Base-by-base conservation (phyloP, 2,888 invertebrate genomes). In the Epirrita christyi region DNA sequence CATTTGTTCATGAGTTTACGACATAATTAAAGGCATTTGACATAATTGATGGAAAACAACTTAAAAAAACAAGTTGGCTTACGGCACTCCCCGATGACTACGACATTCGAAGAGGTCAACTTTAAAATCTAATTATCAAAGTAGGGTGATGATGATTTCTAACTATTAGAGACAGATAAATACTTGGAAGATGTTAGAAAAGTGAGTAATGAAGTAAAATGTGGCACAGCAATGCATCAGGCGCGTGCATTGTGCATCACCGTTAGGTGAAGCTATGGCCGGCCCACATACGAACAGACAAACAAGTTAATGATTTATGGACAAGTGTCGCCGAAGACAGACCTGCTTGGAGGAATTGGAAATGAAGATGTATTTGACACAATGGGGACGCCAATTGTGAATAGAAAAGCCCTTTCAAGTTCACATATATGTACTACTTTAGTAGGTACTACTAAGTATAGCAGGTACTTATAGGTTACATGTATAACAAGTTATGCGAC, bases 231-330 rank as follows among this genome's bases (percentile, higher is more conserved):
- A 71, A 81, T 88, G 86, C 82, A 83, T 82, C 83, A 80, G 75
- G 58, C 76, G 46, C 45, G 72, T 76, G 84, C 78, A 87, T 90
- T 90, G 89, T 89, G 80, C 71, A 73, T 71, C 72, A 88, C 91
- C 89, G 90, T 90, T 90, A 88, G 75, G 61, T 73, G 72, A 68
- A 71, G 69, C 70, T 69, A 65, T 66, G 63, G 66, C 61, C 74
- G 85, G 74, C 86, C 80, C 81, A 89, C 88, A 85, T 86, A 80
- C 75, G 58, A 61, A 70, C 67, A 80, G 80, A 84, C 85, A 85
- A 87, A 86, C 83, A 67, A 82, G 77, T 77, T 77, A 76, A 85
- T 85, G 85, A 87, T 83, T 73, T 81, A 87, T 83, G 77, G 69
- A 68, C 75, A 70, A 64, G 72, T 67, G 72, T 75, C 62, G 67